Base-by-base conservation (phyloP, 2,113 vertebrate species). In the Sorex fumeus region DNA sequence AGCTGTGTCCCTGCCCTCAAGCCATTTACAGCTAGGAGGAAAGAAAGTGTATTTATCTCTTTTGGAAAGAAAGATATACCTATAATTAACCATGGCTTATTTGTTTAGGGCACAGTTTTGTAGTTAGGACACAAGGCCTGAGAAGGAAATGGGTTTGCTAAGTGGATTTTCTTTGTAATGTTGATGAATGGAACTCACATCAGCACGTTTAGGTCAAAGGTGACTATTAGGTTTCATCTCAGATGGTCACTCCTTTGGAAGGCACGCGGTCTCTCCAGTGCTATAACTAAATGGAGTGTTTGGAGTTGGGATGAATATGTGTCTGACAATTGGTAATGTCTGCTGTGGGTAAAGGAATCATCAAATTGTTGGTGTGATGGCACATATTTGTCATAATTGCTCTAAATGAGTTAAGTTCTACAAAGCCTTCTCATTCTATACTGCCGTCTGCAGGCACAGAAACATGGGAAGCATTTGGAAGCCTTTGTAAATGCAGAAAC, bases 101-200 rank as follows among this genome's bases (percentile, higher is more conserved):
- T 66, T 84, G 74, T 67, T 67, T 50, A 40, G 67, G n/a, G 47
- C 64, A 64, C 70, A 60, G 21, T 57, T 74, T 69, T 47, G 67
- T 57, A 87, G 89, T 16, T 3, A 36, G 74, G 43, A 67, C 36
- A 45, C 3, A 77, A 77, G 19, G 23, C 3, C 21, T 6, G 27
- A 66, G 76, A 62, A 34, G 8, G 18, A 93, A 19, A n/a, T 40
- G 50, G 19, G 23, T 32, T 81, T 87, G 93, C 62, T 62, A 66
- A 32, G 60, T 66, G 88, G 13, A 62, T 60, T 83, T 72, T 86
- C 36, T 81, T 90, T 74, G 87, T 71, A 45, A 60, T 62, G 43
- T 36, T 57, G 34, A 70, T 50, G 5, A 13, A 84, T 70, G 47
- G 28, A 34, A 53, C 60, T 66, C 13, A 10, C 0, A 53, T 18